Conservation (phyloP, 2,113 vertebrate species). For the Coptodon bakossiorum region DNA sequence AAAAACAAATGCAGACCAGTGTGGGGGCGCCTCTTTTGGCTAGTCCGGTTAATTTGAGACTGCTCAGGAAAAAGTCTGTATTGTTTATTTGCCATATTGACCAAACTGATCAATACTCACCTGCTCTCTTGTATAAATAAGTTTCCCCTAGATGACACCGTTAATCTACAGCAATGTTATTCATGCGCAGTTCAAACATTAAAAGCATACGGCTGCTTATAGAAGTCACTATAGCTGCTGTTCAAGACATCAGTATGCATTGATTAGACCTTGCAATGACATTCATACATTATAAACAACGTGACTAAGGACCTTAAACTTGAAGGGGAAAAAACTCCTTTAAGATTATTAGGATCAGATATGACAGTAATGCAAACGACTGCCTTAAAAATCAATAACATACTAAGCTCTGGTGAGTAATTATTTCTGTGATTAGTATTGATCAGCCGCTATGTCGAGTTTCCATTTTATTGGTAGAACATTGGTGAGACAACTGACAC, state of each 20-base stretch:
- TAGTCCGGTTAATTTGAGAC: constrained; percentile 4
- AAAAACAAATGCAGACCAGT: neutral
- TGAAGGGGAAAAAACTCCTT: constrained; percentile 46
- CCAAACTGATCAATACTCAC: constrained; percentile 10
- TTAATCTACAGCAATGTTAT: neutral
- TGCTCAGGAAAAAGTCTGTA: neutral
- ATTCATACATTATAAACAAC: constrained; percentile 60
- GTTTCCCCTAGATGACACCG: neutral
- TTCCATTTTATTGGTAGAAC: constrained; percentile 47
- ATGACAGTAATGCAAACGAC: constrained; percentile 71
- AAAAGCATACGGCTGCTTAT: constrained; percentile 3
- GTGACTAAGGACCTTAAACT: constrained; percentile 48
- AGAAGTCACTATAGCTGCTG: constrained; percentile 12
- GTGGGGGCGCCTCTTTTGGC: neutral
- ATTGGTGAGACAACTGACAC: constrained; percentile 40
- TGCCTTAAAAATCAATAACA: constrained; percentile 68
- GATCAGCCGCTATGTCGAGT: constrained; percentile 58
- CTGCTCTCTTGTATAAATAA: neutral
- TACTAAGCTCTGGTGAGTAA: constrained; percentile 64
- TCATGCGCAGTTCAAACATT: neutral
- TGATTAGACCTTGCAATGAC: constrained; percentile 63
- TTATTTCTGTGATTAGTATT: constrained; percentile 76
- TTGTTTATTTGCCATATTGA: neutral
- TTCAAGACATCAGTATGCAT: constrained; percentile 35
- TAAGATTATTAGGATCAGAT: constrained; percentile 71